A percentile compares a stretch with the other conserved stretches of the same genome.
These are phyloP conservation scores for Brachyopa scutellaris DNA, from an alignment of 2,888 invertebrate species.

Conservation along the genomic window DNA sequence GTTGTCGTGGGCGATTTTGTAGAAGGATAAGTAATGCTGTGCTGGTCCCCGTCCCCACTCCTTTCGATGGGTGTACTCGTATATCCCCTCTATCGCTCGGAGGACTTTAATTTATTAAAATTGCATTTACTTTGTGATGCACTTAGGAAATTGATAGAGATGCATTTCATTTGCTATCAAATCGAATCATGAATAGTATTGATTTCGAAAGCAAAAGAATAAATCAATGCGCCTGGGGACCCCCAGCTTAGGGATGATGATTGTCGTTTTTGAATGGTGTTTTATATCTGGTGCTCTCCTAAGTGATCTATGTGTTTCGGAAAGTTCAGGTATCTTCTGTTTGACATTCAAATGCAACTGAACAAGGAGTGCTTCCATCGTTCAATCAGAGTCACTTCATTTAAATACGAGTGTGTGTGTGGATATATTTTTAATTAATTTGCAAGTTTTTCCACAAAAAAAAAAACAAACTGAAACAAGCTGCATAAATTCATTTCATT, in stretches of 20 bases:
- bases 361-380: neutral
- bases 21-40: too few relatives aligned
- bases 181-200: conserved; percentile 71
- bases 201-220: conserved; percentile 57
- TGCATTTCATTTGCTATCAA: conserved; percentile 71
- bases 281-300: conserved; percentile 4
- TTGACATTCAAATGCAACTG: conserved; percentile 27
- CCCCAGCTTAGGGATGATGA: conserved; percentile 7
- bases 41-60: too few relatives aligned
- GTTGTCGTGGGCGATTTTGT: too few relatives aligned
- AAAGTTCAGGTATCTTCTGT: conserved; percentile 33
- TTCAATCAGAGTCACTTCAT: conserved; percentile 60
- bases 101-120: conserved; percentile 69
- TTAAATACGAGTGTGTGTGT: neutral
- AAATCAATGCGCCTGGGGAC: conserved; percentile 47
- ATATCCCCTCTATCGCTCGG: too few relatives aligned
- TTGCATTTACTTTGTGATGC: conserved; percentile 70
- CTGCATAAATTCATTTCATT: conserved; percentile 65
- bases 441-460: too few relatives aligned
- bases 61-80: too few relatives aligned
- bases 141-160: conserved; percentile 71
- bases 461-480: conserved; percentile 55
- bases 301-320: conserved; percentile 33
- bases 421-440: conserved; percentile 51
- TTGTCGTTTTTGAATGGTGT: conserved; percentile 54